Conservation (phyloP, 2,888 invertebrate species). For the Pycnomerus fuliginosus region DNA sequence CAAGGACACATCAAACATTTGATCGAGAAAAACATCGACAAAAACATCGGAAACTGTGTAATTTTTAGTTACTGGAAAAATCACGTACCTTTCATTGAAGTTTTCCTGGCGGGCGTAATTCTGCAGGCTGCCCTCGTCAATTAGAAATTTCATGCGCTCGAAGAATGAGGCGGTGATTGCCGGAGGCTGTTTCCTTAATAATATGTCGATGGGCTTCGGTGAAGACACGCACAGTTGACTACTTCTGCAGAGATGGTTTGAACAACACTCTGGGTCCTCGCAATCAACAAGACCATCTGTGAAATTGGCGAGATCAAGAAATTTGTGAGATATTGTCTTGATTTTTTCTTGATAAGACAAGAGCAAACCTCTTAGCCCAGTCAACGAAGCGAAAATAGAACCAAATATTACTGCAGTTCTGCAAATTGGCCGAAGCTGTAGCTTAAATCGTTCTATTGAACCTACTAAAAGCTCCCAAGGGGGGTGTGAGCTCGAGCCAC, state of each 20-base stretch:
- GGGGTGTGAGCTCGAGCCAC: too few relatives aligned
- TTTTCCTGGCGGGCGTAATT: conserved; percentile 94
- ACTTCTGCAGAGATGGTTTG: conserved; percentile 75
- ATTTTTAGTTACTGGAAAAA: background rate
- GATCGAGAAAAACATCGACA: conserved; percentile 13
- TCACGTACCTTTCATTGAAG: conserved; percentile 91
- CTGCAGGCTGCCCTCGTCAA: conserved; percentile 97
- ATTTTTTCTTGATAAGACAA: too few relatives aligned
- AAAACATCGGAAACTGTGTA: background rate
- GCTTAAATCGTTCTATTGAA: too few relatives aligned
- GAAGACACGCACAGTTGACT: conserved; percentile 92
- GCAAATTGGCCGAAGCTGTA: too few relatives aligned
- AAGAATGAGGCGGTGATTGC: conserved; percentile 97
- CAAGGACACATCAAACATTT: conserved; percentile 38
- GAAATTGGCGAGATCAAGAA: too few relatives aligned
- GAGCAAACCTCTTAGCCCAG: too few relatives aligned
- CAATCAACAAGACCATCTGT: conserved; percentile 98
- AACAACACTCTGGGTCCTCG: conserved; percentile 97
- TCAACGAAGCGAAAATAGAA: too few relatives aligned
- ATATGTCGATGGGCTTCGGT: conserved; percentile 93
- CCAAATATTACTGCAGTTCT: too few relatives aligned
- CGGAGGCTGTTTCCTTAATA: conserved; percentile 93
- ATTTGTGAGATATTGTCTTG: too few relatives aligned
- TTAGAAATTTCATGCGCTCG: conserved; percentile 96
- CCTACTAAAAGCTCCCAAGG: too few relatives aligned